Evolutionary conservation across 2,888 invertebrate species (phyloP).

Genomic region (Andricus quercusramuli): DNA sequence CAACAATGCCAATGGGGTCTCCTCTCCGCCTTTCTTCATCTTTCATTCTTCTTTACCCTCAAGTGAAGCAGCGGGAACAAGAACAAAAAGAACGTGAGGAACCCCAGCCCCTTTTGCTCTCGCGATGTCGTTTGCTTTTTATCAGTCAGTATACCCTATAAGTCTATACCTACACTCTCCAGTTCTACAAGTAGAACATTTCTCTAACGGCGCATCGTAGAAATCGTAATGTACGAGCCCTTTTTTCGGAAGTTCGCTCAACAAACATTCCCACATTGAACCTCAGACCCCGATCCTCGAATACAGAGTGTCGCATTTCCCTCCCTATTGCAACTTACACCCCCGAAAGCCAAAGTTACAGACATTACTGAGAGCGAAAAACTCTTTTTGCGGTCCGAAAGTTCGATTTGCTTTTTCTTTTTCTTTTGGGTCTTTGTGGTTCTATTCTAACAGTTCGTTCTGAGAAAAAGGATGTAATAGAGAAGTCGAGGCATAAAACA

Average conservation of each 20-base stretch:
- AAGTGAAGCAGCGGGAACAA: conserved; percentile 47
- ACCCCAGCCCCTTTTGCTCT: conserved; percentile 40
- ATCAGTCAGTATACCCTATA: conserved; percentile 34
- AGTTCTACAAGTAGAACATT: conserved; percentile 23
- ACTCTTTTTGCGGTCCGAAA: conserved; percentile 33
- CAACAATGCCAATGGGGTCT: conserved; percentile 46
- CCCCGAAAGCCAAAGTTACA: conserved; percentile 38
- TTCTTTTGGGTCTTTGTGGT: neutral
- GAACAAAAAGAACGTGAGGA: conserved; percentile 57
- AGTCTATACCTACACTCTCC: conserved; percentile 18
- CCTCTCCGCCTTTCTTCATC: conserved; percentile 38
- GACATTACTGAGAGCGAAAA: conserved; percentile 35
- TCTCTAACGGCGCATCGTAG: conserved; percentile 36
- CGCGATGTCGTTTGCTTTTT: conserved; percentile 39
- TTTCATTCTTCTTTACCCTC: conserved; percentile 50
- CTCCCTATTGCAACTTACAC: conserved; percentile 39
- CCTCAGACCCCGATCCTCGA: conserved; percentile 12
- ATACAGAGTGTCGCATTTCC: conserved; percentile 41
- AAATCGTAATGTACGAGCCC: conserved; percentile 37
- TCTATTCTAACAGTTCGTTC: neutral
- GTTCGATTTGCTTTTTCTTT: conserved; percentile 9
- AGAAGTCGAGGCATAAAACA: neutral
- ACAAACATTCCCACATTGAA: conserved; percentile 40
- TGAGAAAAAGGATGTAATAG: neutral
- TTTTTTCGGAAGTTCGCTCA: conserved; percentile 40